These are phyloP conservation scores for Telenomus remus DNA, from an alignment of 1,140 invertebrate species.

Conservation along the genomic window DNA sequence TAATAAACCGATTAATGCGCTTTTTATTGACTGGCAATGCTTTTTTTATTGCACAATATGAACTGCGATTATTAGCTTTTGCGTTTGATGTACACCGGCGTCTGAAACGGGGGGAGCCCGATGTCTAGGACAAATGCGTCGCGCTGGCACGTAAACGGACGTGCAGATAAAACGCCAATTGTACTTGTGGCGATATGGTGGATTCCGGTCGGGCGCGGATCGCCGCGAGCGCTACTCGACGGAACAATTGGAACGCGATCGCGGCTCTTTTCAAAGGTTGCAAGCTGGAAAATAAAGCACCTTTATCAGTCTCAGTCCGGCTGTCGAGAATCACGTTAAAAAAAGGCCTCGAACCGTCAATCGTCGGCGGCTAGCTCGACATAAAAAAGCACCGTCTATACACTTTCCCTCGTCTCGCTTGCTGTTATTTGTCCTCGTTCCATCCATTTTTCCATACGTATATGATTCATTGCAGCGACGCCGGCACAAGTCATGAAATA, in stretches of 20 bases:
- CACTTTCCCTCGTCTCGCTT: constrained; percentile 53
- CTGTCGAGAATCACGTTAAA: constrained; percentile 56
- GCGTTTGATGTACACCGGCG: constrained; percentile 26
- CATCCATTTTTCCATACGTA: constrained; percentile 34
- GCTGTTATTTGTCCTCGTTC: constrained; percentile 51
- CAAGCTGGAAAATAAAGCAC: constrained; percentile 64
- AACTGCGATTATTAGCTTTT: constrained; percentile 47
- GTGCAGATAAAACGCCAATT: constrained; percentile 57
- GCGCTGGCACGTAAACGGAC: constrained; percentile 49
- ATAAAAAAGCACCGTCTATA: constrained; percentile 59
- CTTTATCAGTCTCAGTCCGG: constrained; percentile 62
- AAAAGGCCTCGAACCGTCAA: constrained; percentile 61
- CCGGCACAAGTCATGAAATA: constrained; percentile 44
- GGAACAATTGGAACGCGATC: constrained; percentile 69
- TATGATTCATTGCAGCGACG: constrained; percentile 34
- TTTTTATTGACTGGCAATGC: constrained; percentile 18
- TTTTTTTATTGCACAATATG: constrained; percentile 39
- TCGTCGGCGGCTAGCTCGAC: constrained; percentile 60
- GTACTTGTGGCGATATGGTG: constrained; percentile 49
- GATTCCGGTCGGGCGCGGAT: constrained; percentile 57
- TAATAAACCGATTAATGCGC: constrained; percentile 46
- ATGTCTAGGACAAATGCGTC: constrained; percentile 58
- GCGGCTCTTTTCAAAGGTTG: constrained; percentile 61
- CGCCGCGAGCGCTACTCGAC: constrained; percentile 64
- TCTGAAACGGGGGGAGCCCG: constrained; percentile 28